Conservation (phyloP, 2,888 invertebrate genomes). For the Eupsilia transversa region DNA sequence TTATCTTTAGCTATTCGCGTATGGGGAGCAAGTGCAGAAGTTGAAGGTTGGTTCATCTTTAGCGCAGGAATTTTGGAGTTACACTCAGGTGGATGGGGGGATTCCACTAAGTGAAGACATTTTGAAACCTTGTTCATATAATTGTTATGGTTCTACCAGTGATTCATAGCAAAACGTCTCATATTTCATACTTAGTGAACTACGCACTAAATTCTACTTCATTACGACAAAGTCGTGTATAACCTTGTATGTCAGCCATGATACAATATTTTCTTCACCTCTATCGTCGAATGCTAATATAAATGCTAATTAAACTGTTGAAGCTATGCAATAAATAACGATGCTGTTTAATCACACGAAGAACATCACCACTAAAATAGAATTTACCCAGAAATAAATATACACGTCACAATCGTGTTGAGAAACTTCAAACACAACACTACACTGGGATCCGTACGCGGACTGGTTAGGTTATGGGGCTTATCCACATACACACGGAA, state of each 20-base stretch:
- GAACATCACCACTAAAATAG: slow-evolving; percentile 84
- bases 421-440: slow-evolving; percentile 74
- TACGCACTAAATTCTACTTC: slow-evolving; percentile 33
- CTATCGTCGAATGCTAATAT: slow-evolving; percentile 50
- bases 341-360: slow-evolving; percentile 82
- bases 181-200: slow-evolving; percentile 43
- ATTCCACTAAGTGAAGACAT: neutral
- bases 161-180: slow-evolving; percentile 40
- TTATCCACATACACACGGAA: slow-evolving; percentile 72
- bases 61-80: neutral
- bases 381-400: slow-evolving; percentile 83
- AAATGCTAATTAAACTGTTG: slow-evolving; percentile 65
- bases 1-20: slow-evolving; percentile 23
- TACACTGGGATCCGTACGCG: slow-evolving; percentile 65
- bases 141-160: slow-evolving; percentile 5
- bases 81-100: neutral
- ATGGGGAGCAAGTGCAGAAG: slow-evolving; percentile 30
- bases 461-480: slow-evolving; percentile 48
- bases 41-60: slow-evolving; percentile 13
- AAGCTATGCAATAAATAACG: slow-evolving; percentile 74
- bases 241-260: slow-evolving; percentile 43
- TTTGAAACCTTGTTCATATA: neutral
- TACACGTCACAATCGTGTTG: slow-evolving; percentile 76
- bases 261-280: slow-evolving; percentile 49
- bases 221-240: slow-evolving; percentile 32